These are phyloP conservation scores for Ammodramus savannarum DNA, from an alignment of 2,113 vertebrate genomes.

Conservation along the genomic window DNA sequence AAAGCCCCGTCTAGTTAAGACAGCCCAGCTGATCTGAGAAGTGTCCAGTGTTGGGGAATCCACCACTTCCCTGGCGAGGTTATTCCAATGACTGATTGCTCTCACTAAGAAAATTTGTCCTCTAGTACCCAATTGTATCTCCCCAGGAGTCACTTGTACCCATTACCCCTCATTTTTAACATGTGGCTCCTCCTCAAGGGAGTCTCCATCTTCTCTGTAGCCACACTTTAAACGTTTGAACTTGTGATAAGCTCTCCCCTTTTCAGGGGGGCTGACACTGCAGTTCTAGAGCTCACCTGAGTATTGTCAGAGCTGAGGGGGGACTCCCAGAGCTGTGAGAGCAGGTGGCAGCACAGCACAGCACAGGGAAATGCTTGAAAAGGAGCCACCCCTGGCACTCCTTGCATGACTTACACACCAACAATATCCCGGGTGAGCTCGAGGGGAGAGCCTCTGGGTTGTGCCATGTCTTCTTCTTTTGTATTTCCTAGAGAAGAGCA, in stretches of 20 bases:
- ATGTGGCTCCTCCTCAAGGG: background rate
- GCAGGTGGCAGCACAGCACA: background rate
- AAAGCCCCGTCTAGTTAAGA: background rate
- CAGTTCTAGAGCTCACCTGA: background rate
- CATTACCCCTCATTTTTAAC: background rate
- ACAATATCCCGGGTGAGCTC: rapidly evolving
- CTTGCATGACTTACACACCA: rapidly evolving
- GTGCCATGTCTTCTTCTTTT: background rate
- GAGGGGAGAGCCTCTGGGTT: background rate
- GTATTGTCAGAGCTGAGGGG: background rate
- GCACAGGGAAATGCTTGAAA: background rate
- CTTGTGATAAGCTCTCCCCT: background rate
- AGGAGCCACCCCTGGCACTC: background rate
- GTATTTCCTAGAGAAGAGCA: background rate
- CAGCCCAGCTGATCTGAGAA: background rate
- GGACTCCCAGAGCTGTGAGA: background rate
- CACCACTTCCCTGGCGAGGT: background rate
- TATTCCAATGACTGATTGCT: background rate
- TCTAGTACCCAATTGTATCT: background rate
- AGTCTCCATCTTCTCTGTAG: background rate
- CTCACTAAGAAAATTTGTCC: background rate
- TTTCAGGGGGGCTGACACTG: background rate
- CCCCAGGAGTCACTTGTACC: background rate
- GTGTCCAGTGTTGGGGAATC: background rate
- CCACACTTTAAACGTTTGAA: background rate